Base-by-base conservation (phyloP, 2,113 vertebrate genomes). In the Megalops atlanticus region DNA sequence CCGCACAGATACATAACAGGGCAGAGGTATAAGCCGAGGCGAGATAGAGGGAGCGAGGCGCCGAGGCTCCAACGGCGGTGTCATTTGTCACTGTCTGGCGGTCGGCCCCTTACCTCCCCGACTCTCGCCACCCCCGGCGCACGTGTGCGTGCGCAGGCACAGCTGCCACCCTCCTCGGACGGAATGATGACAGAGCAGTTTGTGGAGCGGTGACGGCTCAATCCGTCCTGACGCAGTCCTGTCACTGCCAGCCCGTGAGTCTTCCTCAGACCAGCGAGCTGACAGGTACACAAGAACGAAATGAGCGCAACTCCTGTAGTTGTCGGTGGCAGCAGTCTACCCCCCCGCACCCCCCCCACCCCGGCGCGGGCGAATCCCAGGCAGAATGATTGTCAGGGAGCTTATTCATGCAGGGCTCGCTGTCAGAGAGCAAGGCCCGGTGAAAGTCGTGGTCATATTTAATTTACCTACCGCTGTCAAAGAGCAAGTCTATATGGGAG, bases 31-130 rank as follows among this genome's bases (percentile, higher is more conserved):
- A 81, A 85, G 87, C 83, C 83, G 78, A 86, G 86, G 87, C 90
- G 90, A 89, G n/a, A 83, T 86, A 33, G 84, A 86, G 86, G 88
- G 85, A 86, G 84, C 58, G 70, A 86, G 84, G 84, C 83, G 81
- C 80, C 45, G 43, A 84, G 80, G 45, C 86, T 89, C 80, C 38
- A 84, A 84, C 87, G 89, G 78, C 85, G 80, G 52, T n/a, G 77
- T 84, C 86, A 89, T 93, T 91, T 84, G 90, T 94, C 91, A 92
- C 86, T 87, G 91, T 92, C 89, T 88, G 36, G 33, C 10, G n/a
- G 49, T 24, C 24, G 12, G 38, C 52, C 27, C 43, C 74, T 0
- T n/a, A n/a, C n/a, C n/a, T 45, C 40, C 41, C 27, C 27, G 16
- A 2, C 18, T 76, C 21, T 58, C 71, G 35, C n/a, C 77, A 70